Conservation (phyloP, 2,113 vertebrate species). For the Colistium nudipinnis region DNA sequence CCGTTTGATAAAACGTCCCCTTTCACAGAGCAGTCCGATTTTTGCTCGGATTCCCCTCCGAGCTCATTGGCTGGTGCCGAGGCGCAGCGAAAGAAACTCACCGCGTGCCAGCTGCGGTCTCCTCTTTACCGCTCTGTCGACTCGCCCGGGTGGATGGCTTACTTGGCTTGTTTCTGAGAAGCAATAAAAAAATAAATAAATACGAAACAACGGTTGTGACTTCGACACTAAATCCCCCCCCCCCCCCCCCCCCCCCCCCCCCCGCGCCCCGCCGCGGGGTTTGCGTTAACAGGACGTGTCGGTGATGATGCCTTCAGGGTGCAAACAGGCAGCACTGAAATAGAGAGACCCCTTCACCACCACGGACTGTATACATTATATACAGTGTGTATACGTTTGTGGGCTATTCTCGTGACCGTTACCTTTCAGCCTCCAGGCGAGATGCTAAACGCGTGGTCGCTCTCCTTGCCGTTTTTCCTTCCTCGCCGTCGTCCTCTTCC, state of each 20-base stretch:
- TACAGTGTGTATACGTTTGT: too few relatives aligned
- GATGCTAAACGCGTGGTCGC: constrained; percentile 89
- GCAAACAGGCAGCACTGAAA: constrained; percentile 24
- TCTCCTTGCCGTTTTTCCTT: constrained; percentile 68
- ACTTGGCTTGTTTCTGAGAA: constrained; percentile 78
- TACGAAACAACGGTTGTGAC: constrained; percentile 49
- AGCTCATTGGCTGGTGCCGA: constrained; percentile 25
- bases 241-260: too few relatives aligned
- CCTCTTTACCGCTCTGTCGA: constrained; percentile 75
- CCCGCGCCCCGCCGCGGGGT: too few relatives aligned
- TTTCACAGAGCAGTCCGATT: constrained; percentile 46
- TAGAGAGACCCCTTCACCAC: constrained; percentile 23
- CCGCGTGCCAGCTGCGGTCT: constrained; percentile 70
- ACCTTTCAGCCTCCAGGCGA: constrained; percentile 93
- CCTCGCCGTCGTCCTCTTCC: constrained; percentile 71
- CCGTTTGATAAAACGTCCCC: constrained; percentile 48
- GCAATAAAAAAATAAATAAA: constrained; percentile 62
- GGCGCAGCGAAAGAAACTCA: constrained; percentile 64
- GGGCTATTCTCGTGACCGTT: too few relatives aligned
- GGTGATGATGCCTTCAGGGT: constrained; percentile 21
- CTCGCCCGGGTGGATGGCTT: constrained; percentile 80
- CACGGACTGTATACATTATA: background rate
- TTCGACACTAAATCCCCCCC: constrained; percentile 35
- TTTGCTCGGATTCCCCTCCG: constrained; percentile 35
- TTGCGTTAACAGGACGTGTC: constrained; percentile 38